Percentiles rank a stretch among this genome's conserved stretches.
phyloP scores from a whole-genome alignment of 2,797 vertebrate genomes.

The Coracias cyanogaster region DNA sequence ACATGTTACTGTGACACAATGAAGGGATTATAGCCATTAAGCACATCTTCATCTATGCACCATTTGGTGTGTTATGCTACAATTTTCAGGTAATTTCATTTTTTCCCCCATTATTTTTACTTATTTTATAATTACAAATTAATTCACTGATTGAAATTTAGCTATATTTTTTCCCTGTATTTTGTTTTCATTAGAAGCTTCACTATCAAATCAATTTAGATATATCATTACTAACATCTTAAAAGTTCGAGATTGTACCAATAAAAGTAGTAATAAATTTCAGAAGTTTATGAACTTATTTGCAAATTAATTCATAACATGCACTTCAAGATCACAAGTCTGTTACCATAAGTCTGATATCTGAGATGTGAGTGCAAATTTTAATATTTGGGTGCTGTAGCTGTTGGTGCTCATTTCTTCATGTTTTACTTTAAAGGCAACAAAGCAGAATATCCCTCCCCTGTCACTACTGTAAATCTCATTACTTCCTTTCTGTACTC shows the following conservation, averaged over 20 bases:
- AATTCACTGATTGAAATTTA: neutral
- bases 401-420: neutral
- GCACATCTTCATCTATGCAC: neutral
- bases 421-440: neutral
- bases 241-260: neutral
- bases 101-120: neutral
- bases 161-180: neutral
- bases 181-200: neutral
- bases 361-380: neutral
- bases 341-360: neutral
- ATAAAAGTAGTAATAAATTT: neutral
- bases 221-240: neutral
- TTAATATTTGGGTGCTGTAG: neutral
- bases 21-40: neutral
- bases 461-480: neutral
- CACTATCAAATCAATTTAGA: neutral
- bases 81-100: neutral
- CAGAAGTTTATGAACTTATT: neutral
- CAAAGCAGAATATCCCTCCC: neutral
- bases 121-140: neutral
- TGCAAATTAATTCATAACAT: neutral
- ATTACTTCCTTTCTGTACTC: neutral
- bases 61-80: neutral
- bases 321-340: neutral
- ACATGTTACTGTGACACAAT: neutral